These are phyloP conservation scores for Lates calcarifer DNA, from an alignment of 2,113 vertebrate species.

Conservation along the genomic window DNA sequence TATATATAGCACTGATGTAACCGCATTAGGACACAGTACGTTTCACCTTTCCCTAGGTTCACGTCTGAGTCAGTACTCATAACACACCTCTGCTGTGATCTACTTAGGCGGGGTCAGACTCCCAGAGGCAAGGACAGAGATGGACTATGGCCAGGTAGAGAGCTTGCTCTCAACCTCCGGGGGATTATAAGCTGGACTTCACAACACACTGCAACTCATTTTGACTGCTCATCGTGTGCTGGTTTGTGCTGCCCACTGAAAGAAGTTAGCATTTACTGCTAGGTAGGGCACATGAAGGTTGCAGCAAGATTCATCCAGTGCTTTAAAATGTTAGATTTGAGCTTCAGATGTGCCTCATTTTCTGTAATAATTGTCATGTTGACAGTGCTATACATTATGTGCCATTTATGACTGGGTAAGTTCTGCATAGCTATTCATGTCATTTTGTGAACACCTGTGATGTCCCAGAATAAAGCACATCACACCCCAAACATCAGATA, in stretches of 20 bases:
- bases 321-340: not conserved
- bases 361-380: not conserved
- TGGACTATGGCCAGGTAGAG: conserved; percentile 58
- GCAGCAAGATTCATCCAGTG: not conserved
- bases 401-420: not conserved
- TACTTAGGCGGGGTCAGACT: conserved; percentile 54
- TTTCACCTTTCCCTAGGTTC: conserved; percentile 73
- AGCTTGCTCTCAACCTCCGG: conserved; percentile 48
- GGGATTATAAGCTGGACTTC: conserved; percentile 52
- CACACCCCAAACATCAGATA: not conserved
- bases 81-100: conserved; percentile 60
- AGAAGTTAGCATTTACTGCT: conserved; percentile 34
- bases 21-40: conserved; percentile 32
- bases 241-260: conserved; percentile 36
- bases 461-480: not conserved
- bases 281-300: conserved; percentile 84
- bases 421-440: not conserved
- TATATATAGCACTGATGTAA: conserved; percentile 47
- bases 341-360: not conserved
- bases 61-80: conserved; percentile 59
- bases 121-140: conserved; percentile 61
- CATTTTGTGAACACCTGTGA: not conserved
- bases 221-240: conserved; percentile 39
- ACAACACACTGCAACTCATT: conserved; percentile 48
- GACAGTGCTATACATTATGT: not conserved